A percentile compares a stretch with the other conserved stretches of the same genome.
Conservation (phyloP, 2,113 vertebrate species). For the Sphyrna mokarran region DNA sequence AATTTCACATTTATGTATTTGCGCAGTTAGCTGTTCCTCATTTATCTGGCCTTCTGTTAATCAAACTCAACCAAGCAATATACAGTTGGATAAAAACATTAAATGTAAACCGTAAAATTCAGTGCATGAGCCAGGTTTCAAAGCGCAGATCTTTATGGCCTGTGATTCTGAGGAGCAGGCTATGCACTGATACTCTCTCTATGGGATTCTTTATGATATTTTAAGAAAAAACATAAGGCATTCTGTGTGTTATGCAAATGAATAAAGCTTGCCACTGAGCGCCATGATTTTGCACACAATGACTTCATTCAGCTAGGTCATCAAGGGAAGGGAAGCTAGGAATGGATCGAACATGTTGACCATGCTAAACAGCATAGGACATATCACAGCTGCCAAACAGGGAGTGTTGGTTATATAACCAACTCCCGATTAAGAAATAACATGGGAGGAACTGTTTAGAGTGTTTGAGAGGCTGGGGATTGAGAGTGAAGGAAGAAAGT, state of each 20-base stretch:
- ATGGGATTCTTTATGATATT: not conserved
- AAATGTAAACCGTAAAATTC: not conserved
- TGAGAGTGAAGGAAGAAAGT: not conserved
- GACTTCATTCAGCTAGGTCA: not conserved
- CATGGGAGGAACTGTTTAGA: not conserved
- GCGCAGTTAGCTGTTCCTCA: not conserved
- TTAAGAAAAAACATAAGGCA: not conserved
- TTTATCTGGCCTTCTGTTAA: not conserved
- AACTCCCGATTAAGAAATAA: not conserved
- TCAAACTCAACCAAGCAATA: not conserved
- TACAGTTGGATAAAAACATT: constrained; percentile 8
- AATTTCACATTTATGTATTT: not conserved
- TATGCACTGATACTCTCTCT: not conserved
- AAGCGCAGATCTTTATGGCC: not conserved
- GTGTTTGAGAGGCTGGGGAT: not conserved
- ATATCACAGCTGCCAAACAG: not conserved
- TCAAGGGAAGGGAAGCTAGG: no score
- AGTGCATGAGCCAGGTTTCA: not conserved
- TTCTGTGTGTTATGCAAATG: not conserved
- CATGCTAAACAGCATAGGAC: not conserved
- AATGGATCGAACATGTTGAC: not conserved
- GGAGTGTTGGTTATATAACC: not conserved
- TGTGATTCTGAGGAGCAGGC: not conserved
- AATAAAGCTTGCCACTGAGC: not conserved
- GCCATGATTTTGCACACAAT: not conserved